Conservation (phyloP, 2,113 vertebrate species). For the Amphiprion ocellaris region DNA sequence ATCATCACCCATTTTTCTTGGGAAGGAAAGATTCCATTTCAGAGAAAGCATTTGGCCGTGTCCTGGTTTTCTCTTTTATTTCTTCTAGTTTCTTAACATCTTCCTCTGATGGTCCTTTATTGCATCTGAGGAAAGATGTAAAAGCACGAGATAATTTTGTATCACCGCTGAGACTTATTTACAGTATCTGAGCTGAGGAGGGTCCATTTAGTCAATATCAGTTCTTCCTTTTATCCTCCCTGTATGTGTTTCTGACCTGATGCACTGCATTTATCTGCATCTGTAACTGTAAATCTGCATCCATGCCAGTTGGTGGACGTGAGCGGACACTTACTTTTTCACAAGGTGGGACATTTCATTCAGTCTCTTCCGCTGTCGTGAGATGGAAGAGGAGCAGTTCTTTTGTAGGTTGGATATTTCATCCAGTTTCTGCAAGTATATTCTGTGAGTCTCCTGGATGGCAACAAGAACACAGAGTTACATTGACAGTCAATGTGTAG, state of each 20-base stretch:
- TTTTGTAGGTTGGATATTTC: conserved; percentile 93
- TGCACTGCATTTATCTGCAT: not conserved
- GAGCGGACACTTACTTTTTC: conserved; percentile 81
- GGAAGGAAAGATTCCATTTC: conserved; percentile 98
- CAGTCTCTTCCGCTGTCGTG: conserved; percentile 86
- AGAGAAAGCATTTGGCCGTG: conserved; percentile 87
- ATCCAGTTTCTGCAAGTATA: conserved; percentile 92
- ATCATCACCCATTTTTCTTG: conserved; percentile 93
- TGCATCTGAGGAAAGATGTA: conserved; percentile 81
- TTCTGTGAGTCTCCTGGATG: conserved; percentile 89
- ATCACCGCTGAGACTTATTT: not conserved
- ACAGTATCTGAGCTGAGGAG: not conserved
- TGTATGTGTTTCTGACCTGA: not conserved
- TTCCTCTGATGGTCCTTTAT: conserved; percentile 65
- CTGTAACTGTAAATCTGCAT: not conserved
- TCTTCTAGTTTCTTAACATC: conserved; percentile 75
- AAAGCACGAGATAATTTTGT: not conserved
- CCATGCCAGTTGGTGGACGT: not conserved
- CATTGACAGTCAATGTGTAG: not conserved
- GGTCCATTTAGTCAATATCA: not conserved
- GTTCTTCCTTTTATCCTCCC: not conserved
- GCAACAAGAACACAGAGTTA: not conserved
- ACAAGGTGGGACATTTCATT: conserved; percentile 86
- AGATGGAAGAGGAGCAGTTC: conserved; percentile 86
- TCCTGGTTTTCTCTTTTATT: conserved; percentile 88